Evolutionary conservation across 2,113 vertebrate species (phyloP), one percentile per base, ranked within the genome.

Genomic region (Sphaerodactylus townsendi): DNA sequence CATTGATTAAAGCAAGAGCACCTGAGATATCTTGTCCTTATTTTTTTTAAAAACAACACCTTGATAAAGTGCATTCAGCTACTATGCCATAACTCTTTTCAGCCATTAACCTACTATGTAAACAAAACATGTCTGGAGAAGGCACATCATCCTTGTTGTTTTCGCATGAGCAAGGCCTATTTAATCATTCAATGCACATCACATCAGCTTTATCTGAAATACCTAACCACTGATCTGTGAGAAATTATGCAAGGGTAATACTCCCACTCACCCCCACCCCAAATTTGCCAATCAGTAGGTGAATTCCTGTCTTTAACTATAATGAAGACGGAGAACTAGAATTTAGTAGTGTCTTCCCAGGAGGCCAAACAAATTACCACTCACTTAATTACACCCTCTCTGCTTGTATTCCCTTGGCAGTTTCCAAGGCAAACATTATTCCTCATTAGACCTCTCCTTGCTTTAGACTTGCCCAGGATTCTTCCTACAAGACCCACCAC

Each of bases 361-460:
- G 64, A 76, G 2, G 23, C 50, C 37, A 80, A 80, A 74, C 86
- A 88, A 87, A 85, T 88, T 90, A 79, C 77, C 77, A 4, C 85
- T 44, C 74, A 73, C 50, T 85, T 71, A 48, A 64, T 75, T 87
- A 84, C 28, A 77, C 75, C 81, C 33, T 46, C 64, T 35, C 82
- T 85, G 75, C 46, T 90, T 80, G 37, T 64, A 64, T 73, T 89
- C 30, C 15, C 53, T 71, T 46, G 84, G 44, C 41, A 69, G 78
- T 87, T 79, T 39, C 85, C 56, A 86, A 50, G 15, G 87, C 53
- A 83, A 23, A 84, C 0, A 33, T 1, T 76, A 69, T 78, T 88
- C 46, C 85, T 83, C 53, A 77, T 37, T 87, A 84, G 39, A 75
- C 78, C 85, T 19, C 75, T 73, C 75, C 84, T 82, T 79, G 88